These are phyloP conservation scores for Nemoura dubitans DNA, from an alignment of 2,888 invertebrate species.

Conservation along the genomic window DNA sequence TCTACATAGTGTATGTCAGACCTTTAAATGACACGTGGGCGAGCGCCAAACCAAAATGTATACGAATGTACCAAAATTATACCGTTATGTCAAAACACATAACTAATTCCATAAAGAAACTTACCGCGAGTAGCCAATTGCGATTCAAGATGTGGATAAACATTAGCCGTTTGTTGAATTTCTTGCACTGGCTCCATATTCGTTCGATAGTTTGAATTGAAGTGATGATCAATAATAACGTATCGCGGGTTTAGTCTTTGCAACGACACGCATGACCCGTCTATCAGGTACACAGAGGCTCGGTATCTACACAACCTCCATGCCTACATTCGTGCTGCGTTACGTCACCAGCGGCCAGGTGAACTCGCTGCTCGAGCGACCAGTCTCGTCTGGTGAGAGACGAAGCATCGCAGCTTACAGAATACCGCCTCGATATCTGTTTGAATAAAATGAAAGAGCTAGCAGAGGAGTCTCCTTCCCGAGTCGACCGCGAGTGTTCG, in stretches of 20 bases:
- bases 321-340: neutral
- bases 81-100: neutral
- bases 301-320: neutral
- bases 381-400: neutral
- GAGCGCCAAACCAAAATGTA: neutral
- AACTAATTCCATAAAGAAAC: neutral
- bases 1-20: too few relatives aligned
- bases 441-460: neutral
- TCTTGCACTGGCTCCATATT: constrained; percentile 15
- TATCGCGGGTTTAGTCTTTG: neutral
- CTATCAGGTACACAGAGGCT: neutral
- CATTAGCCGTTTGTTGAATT: neutral
- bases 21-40: neutral
- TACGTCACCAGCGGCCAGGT: neutral
- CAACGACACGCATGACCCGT: neutral
- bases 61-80: neutral
- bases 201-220: constrained; percentile 1
- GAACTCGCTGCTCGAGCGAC: neutral
- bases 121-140: neutral
- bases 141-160: neutral
- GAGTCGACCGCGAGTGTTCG: neutral
- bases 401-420: neutral
- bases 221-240: neutral
- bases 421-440: neutral
- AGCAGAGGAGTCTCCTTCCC: neutral